Base-by-base conservation (phyloP, 2,797 vertebrate genomes). In the Sebastes aleutianus region DNA sequence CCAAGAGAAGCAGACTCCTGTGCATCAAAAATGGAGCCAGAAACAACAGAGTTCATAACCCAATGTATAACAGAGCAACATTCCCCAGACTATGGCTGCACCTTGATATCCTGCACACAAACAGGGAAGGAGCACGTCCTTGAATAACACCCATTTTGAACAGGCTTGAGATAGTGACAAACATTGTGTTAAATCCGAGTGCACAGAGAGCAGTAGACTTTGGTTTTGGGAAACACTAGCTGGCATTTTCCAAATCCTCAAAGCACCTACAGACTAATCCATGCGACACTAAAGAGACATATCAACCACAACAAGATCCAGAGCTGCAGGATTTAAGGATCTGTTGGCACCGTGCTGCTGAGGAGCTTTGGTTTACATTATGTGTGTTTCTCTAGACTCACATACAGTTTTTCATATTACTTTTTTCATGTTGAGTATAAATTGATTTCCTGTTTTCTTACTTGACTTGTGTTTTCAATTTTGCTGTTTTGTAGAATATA, bases 221-320 rank as follows among this genome's bases (percentile, higher is more conserved):
- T 67, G 9, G 47, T 65, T 75, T 27, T 66, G 20, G 50, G 63
- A 74, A 77, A 71, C 67, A 81, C 20, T 34, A 39, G 54, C 64
- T 70, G 56, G 34, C 76, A 68, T 83, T 85, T 79, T 88, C 39
- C 56, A 89, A 88, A 87, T 88, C 70, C 76, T 87, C 74, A 73
- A 86, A 84, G 82, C 77, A 83, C 75, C 31, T 56, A 18, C 78
- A 77, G 57, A 70, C 67, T 83, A 87, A 86, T 89, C 76, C 83
- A 57, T 47, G 50, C 31, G 64, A 71, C 74, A 77, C 50, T 70
- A 70, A 78, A 58, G 77, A 79, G 75, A 80, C 71, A 66, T 73
- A 70, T 80, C 83, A 79, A 58, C 66, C 80, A 77, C 77, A 82
- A 79, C 54, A 80, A 69, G 14, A 85, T 67, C 78, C 85, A 88